Evolutionary conservation across 2,888 invertebrate genomes (phyloP).

Genomic region (Allolobophora icterica): DNA sequence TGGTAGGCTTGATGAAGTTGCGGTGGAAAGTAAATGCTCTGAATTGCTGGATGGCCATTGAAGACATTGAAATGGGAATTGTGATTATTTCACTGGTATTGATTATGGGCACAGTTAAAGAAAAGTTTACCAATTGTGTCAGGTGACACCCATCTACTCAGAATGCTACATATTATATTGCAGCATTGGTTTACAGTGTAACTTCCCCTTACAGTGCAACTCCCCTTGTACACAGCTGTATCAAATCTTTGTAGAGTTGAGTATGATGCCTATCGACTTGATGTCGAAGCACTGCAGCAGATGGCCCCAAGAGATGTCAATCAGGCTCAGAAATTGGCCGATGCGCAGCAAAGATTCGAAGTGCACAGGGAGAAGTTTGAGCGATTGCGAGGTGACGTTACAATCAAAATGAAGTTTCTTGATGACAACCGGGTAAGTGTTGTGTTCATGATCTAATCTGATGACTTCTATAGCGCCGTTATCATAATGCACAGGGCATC

Average conservation of each 20-base stretch:
- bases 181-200: neutral
- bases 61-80: neutral
- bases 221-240: neutral
- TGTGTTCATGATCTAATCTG: neutral
- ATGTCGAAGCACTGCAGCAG: constrained; percentile 82
- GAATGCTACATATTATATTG: neutral
- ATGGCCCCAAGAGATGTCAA: constrained; percentile 54
- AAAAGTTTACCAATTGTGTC: too few relatives aligned
- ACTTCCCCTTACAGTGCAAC: too few relatives aligned
- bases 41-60: neutral
- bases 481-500: too few relatives aligned
- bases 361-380: constrained; percentile 89
- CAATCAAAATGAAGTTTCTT: constrained; percentile 91
- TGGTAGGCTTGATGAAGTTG: neutral
- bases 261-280: constrained; percentile 95
- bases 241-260: constrained; percentile 74
- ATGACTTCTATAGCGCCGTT: neutral
- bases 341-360: constrained; percentile 81
- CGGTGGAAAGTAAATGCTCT: neutral
- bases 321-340: constrained; percentile 72
- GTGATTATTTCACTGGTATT: too few relatives aligned
- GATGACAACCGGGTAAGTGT: constrained; percentile 90
- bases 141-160: too few relatives aligned
- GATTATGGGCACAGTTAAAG: too few relatives aligned
- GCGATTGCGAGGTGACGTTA: constrained; percentile 88